Conservation (phyloP, 2,888 invertebrate species). For the Latrodectus elegans region DNA sequence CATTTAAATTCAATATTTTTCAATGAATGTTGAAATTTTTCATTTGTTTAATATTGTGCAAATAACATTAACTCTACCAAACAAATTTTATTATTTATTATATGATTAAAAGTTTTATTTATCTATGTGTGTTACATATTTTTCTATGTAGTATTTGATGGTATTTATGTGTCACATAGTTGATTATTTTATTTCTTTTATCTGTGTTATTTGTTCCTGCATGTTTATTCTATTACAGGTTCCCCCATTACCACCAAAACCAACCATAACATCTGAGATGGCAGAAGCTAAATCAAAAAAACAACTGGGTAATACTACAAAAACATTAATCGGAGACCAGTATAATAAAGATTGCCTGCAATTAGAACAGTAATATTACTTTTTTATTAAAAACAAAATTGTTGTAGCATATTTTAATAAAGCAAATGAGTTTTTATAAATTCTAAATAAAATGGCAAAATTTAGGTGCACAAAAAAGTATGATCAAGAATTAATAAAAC, state of each 20-base stretch:
- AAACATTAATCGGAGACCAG: conserved; percentile 75
- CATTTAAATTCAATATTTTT: too few species aligned
- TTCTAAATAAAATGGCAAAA: too few species aligned
- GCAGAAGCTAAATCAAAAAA: conserved; percentile 75
- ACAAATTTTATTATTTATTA: too few species aligned
- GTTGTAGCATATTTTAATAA: too few species aligned
- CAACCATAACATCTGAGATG: conserved; percentile 75
- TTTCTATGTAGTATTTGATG: background rate
- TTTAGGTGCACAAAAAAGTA: too few species aligned
- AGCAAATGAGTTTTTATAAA: too few species aligned
- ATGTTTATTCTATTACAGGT: conserved; percentile 71
- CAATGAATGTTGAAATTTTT: too few species aligned
- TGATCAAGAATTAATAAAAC: too few species aligned
- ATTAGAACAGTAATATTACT: conserved; percentile 74
- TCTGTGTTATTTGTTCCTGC: background rate
- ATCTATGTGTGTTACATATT: too few species aligned
- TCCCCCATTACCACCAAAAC: conserved; percentile 76
- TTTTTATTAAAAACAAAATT: background rate
- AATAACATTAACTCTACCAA: too few species aligned
- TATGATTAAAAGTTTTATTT: too few species aligned
- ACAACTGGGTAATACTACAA: conserved; percentile 74
- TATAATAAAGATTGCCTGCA: conserved; percentile 75
- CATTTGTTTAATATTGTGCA: background rate
- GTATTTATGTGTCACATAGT: background rate
- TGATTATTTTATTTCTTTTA: background rate